Conservation (phyloP, 2,888 invertebrate genomes). For the Dicyrtomina minuta region DNA sequence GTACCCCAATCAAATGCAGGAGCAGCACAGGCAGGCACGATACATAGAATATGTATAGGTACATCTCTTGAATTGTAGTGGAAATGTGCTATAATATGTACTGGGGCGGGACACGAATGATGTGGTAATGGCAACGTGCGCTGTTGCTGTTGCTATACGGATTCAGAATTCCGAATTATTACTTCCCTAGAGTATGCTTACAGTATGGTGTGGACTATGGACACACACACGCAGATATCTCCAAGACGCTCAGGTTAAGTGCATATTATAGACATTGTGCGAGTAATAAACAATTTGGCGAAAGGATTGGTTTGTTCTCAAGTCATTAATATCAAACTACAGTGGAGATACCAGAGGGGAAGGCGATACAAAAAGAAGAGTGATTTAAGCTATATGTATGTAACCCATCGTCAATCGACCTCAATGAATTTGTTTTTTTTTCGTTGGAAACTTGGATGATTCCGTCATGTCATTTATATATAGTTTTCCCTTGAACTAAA, state of each 20-base stretch:
- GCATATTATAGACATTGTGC: neutral
- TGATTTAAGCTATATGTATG: neutral
- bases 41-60: too few relatives aligned
- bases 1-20: neutral
- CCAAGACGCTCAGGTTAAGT: neutral
- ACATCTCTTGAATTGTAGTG: too few relatives aligned
- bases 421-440: conserved; percentile 16
- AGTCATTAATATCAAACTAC: too few relatives aligned
- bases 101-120: too few relatives aligned
- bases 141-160: too few relatives aligned
- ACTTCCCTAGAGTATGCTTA: too few relatives aligned
- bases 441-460: conserved; percentile 12
- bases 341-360: too few relatives aligned
- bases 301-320: too few relatives aligned
- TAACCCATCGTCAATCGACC: conserved; percentile 17
- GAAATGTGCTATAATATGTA: too few relatives aligned
- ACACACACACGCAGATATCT: neutral
- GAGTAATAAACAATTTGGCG: conserved; percentile 26
- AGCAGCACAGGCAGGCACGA: neutral
- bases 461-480: conserved; percentile 19
- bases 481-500: conserved; percentile 27
- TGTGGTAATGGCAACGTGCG: too few relatives aligned
- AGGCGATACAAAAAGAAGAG: neutral
- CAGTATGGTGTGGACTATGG: too few relatives aligned
- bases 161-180: too few relatives aligned